phyloP scores from a whole-genome alignment of 92 coral and sea anemone species.

The Phenganax stokvisi region DNA sequence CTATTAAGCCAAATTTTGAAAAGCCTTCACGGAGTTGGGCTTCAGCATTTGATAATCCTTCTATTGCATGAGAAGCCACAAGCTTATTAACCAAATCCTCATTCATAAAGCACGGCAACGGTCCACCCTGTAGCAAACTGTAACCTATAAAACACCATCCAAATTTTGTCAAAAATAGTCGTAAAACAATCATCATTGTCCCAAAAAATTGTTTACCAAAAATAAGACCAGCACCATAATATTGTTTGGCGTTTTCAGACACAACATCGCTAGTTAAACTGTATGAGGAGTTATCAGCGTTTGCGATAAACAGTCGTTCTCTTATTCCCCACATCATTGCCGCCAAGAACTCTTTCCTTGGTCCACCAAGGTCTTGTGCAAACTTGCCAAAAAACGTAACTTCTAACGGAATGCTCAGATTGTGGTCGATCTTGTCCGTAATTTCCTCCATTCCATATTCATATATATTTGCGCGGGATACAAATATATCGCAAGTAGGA shows the following conservation, averaged over 20 bases:
- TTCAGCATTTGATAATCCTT: not conserved
- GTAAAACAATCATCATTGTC: too few species aligned
- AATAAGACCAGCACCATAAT: too few species aligned
- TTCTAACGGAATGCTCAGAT: not conserved
- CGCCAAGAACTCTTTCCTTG: not conserved
- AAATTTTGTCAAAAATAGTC: too few species aligned
- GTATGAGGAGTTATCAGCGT: too few species aligned
- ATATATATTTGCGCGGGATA: not conserved
- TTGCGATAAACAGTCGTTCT: not conserved
- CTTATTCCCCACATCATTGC: not conserved
- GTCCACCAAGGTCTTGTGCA: not conserved
- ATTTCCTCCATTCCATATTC: not conserved
- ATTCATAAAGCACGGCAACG: not conserved
- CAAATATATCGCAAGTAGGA: not conserved
- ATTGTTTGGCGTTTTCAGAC: too few species aligned
- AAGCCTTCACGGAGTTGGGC: not conserved
- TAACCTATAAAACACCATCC: not conserved
- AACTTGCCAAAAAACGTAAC: not conserved
- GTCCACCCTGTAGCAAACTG: slow-evolving; percentile 5
- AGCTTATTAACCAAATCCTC: not conserved
- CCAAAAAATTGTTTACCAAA: too few species aligned
- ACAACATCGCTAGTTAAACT: too few species aligned
- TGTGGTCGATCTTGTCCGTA: too few species aligned
- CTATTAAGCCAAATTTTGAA: not conserved
- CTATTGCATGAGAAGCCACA: not conserved